phyloP scores from a whole-genome alignment of 1,140 invertebrate genomes.

The Drosophila orosa region DNA sequence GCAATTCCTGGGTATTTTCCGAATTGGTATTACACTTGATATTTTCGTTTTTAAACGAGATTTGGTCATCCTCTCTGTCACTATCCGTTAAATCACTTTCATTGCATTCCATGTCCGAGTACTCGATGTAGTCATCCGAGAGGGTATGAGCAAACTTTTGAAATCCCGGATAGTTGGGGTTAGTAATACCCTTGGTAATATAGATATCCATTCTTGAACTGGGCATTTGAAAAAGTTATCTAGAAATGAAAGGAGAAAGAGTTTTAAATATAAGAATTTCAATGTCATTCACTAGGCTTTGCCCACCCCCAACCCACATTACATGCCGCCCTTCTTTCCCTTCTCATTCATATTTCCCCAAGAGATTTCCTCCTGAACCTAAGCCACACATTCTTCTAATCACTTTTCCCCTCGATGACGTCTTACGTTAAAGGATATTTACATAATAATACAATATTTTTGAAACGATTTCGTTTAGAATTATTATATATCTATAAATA shows the following conservation, averaged over 20 bases:
- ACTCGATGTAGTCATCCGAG: constrained; percentile 57
- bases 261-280: not conserved
- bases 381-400: not conserved
- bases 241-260: not conserved
- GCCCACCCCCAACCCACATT: not conserved
- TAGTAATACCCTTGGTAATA: constrained; percentile 88
- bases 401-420: not conserved
- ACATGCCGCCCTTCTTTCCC: not conserved
- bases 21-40: not conserved
- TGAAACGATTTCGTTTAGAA: not conserved
- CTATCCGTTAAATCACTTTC: constrained; percentile 52
- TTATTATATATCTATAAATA: not conserved
- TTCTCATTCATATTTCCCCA: not conserved
- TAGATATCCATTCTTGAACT: constrained; percentile 55
- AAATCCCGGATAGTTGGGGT: constrained; percentile 91
- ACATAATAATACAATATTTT: not conserved
- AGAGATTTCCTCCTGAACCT: not conserved
- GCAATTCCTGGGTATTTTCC: constrained; percentile 11
- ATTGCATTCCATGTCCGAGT: constrained; percentile 55
- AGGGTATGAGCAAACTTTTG: constrained; percentile 85
- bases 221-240: constrained; percentile 24
- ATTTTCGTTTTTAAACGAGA: constrained; percentile 5
- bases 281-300: constrained; percentile 2
- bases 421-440: not conserved
- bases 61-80: constrained; percentile 33